phyloP scores from a whole-genome alignment of 2,113 vertebrate species.

The Acrocephalus kingi region DNA sequence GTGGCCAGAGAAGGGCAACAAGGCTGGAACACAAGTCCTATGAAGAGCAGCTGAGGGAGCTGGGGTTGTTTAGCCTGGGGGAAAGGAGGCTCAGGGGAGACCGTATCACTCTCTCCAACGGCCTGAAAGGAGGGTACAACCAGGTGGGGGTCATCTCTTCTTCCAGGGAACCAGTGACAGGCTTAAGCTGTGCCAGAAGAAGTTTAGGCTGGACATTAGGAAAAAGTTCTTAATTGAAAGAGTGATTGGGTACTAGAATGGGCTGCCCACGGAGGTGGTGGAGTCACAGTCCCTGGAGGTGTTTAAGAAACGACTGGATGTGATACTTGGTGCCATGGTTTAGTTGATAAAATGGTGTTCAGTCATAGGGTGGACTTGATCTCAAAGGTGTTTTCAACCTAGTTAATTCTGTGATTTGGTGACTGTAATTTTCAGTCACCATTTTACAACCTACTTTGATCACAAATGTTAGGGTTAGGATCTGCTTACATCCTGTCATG shows the following conservation, averaged over 20 bases:
- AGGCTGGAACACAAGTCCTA: not conserved
- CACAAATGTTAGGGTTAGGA: not conserved
- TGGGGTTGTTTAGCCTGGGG: not conserved
- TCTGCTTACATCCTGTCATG: not conserved
- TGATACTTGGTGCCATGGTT: not conserved
- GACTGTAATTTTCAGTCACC: not conserved
- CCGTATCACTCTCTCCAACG: fast-evolving
- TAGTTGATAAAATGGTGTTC: not conserved
- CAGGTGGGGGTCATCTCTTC: not conserved
- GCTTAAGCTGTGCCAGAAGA: not conserved
- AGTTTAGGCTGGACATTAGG: not conserved
- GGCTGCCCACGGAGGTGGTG: not conserved
- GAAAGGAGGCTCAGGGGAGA: too few relatives aligned
- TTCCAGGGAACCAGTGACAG: not conserved
- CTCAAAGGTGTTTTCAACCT: not conserved
- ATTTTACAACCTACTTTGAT: not conserved
- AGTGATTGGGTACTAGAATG: not conserved
- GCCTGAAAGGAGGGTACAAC: not conserved
- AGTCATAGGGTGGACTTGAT: not conserved
- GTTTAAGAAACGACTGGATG: not conserved
- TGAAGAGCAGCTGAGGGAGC: not conserved
- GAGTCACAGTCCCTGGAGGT: not conserved
- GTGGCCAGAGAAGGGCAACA: not conserved
- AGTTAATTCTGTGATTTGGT: not conserved
- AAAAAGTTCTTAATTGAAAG: not conserved